A percentile compares a stretch with the other conserved stretches of the same genome.
phyloP scores from a whole-genome alignment of 1,140 invertebrate genomes.

The Drosophila mauritiana region DNA sequence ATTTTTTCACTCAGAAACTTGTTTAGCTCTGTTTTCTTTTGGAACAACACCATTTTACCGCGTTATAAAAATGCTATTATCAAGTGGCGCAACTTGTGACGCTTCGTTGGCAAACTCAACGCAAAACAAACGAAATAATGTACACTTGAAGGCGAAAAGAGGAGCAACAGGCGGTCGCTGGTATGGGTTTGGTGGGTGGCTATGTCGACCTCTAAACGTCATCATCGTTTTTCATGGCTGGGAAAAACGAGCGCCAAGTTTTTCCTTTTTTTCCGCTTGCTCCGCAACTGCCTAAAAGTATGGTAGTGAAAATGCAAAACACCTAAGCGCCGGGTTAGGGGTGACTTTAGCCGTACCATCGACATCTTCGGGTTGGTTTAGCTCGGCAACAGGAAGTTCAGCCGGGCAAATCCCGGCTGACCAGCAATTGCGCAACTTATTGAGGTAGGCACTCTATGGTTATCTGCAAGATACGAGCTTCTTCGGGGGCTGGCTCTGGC shows the following conservation, averaged over 20 bases:
- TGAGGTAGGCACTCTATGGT: constrained; percentile 68
- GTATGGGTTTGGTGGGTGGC: background rate
- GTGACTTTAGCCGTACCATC: constrained; percentile 27
- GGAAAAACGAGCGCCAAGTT: constrained; percentile 8
- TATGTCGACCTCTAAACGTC: constrained; percentile 36
- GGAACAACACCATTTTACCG: background rate
- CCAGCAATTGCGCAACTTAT: constrained; percentile 65
- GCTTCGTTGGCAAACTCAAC: constrained; percentile 6
- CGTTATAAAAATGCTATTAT: constrained; percentile 2
- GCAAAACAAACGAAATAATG: constrained; percentile 33
- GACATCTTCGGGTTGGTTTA: constrained; percentile 28
- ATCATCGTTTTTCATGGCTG: constrained; percentile 12
- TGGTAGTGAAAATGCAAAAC: constrained; percentile 54
- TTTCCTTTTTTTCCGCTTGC: background rate
- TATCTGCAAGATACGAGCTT: constrained; percentile 43
- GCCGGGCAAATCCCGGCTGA: constrained; percentile 36
- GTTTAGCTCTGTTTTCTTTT: background rate
- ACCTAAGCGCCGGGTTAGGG: constrained; percentile 29
- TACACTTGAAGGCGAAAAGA: constrained; percentile 17
- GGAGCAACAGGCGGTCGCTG: constrained; percentile 53
- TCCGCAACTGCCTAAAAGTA: constrained; percentile 48
- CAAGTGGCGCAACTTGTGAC: constrained; percentile 29
- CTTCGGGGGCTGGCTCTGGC: constrained; percentile 5
- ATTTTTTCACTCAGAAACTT: background rate
- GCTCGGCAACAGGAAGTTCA: constrained; percentile 28